Evolutionary conservation across 1,140 invertebrate genomes (phyloP).

Genomic region (Colletes latitarsis): DNA sequence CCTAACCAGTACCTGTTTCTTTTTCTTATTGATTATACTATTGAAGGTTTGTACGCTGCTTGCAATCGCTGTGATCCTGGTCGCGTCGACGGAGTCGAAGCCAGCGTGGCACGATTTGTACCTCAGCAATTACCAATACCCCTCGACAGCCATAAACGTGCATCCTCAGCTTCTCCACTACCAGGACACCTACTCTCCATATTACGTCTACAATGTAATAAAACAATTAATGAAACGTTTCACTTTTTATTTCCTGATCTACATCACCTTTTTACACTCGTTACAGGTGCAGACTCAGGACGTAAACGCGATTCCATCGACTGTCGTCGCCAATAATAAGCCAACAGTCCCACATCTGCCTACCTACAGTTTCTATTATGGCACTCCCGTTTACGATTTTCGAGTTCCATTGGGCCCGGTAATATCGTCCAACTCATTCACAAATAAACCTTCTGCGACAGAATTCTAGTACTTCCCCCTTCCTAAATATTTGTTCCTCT

Average conservation of each 20-base stretch:
- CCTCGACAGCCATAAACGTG: background rate
- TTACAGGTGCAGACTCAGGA: conserved; percentile 39
- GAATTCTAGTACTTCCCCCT: too few species aligned
- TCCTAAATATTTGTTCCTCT: too few species aligned
- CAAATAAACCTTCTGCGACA: too few species aligned
- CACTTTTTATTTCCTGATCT: background rate
- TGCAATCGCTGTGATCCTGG: conserved; percentile 14
- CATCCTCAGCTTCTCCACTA: conserved; percentile 54
- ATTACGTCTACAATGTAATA: conserved; percentile 59
- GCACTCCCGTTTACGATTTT: conserved; percentile 60
- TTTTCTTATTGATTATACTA: background rate
- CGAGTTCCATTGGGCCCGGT: conserved; percentile 64
- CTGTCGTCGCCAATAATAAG: conserved; percentile 42
- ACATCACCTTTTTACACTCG: background rate
- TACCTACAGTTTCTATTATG: conserved; percentile 59
- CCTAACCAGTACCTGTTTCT: background rate
- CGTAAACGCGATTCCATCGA: conserved; percentile 12
- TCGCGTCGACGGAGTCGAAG: conserved; percentile 35
- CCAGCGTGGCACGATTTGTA: conserved; percentile 29
- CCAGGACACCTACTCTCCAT: conserved; percentile 56
- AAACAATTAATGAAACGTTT: background rate
- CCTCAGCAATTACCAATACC: conserved; percentile 7
- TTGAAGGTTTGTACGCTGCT: conserved; percentile 30
- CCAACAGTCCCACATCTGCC: conserved; percentile 50
- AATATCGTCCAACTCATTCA: background rate